Evolutionary conservation across 1,140 invertebrate species (phyloP).

Genomic region (Fragariocoptes setiger): DNA sequence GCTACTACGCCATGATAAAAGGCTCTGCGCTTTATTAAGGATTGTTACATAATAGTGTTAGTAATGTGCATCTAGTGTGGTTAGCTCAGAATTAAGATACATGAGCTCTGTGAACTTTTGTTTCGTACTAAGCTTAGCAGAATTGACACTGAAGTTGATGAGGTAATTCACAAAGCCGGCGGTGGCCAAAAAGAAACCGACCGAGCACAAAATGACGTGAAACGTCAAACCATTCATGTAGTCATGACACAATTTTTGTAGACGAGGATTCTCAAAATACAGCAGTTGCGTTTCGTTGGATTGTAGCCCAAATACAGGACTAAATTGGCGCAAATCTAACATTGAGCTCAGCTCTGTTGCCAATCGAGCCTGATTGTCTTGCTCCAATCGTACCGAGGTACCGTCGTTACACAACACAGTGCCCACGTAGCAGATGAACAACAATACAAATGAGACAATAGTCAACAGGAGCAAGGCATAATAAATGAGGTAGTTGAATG

Average conservation of each 20-base stretch:
- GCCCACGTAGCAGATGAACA: slow-evolving; percentile 7
- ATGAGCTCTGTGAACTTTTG: slow-evolving; percentile 8
- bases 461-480: slow-evolving; percentile 3
- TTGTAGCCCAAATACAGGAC: slow-evolving; percentile 4
- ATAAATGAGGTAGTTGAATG: slow-evolving; percentile 7
- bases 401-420: slow-evolving; percentile 6
- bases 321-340: slow-evolving; percentile 8
- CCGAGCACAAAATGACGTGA: slow-evolving; percentile 4
- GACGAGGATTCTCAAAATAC: slow-evolving; percentile 6
- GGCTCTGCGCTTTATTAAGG: too few species aligned
- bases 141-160: slow-evolving; percentile 8
- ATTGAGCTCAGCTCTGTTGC: slow-evolving; percentile 3
- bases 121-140: slow-evolving; percentile 4
- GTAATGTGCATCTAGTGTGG: background rate
- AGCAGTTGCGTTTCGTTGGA: slow-evolving; percentile 7
- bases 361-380: background rate
- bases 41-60: too few species aligned
- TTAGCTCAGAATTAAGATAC: slow-evolving; percentile 4
- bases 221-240: slow-evolving; percentile 5
- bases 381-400: background rate
- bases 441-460: slow-evolving; percentile 1
- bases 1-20: too few species aligned
- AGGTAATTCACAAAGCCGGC: slow-evolving; percentile 6
- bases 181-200: slow-evolving; percentile 2
- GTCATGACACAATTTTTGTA: slow-evolving; percentile 9